Evolutionary conservation across 2,797 vertebrate species (phyloP).

Genomic region (Manis crassicaudata): DNA sequence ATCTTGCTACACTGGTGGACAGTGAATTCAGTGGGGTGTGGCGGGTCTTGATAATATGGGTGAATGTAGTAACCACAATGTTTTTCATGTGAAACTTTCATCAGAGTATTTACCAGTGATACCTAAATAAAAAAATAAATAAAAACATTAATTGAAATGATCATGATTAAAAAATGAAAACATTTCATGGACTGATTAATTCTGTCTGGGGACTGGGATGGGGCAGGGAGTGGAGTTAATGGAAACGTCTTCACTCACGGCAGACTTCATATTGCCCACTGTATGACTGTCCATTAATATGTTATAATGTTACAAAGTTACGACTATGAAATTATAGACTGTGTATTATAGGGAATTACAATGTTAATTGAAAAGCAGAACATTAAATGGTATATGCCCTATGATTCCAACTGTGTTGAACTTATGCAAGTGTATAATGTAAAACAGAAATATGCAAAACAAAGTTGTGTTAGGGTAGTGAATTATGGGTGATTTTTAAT

Average conservation of each 20-base stretch:
- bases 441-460: not conserved
- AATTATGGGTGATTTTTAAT: not conserved
- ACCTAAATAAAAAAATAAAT: no score
- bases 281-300: not conserved
- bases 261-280: not conserved
- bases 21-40: no score
- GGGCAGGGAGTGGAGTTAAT: not conserved
- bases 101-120: no score
- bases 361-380: conserved; percentile 5
- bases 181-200: no score
- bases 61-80: no score
- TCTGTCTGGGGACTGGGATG: not conserved
- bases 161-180: no score
- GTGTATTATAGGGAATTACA: not conserved
- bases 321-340: not conserved
- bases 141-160: no score
- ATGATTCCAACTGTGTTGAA: not conserved
- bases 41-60: no score
- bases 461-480: not conserved
- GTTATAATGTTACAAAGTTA: not conserved
- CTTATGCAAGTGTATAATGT: not conserved
- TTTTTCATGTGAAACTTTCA: no score
- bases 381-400: not conserved
- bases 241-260: not conserved
- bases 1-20: no score